phyloP scores from a whole-genome alignment of 2,797 vertebrate species.

The Tapirus indicus region DNA sequence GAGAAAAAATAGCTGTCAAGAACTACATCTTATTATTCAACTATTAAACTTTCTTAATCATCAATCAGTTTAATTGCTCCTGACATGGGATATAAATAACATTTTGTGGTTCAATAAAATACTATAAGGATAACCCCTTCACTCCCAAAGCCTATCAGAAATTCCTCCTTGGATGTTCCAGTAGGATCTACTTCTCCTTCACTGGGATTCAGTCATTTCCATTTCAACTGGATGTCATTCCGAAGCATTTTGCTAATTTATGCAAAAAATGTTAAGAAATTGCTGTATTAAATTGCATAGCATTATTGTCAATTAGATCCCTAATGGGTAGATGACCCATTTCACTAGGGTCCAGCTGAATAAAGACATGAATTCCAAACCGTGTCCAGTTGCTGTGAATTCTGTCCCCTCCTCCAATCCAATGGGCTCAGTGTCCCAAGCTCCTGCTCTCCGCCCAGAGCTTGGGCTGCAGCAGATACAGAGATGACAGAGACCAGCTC shows the following conservation, averaged over 20 bases:
- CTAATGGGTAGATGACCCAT: neutral
- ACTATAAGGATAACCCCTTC: conserved; percentile 72
- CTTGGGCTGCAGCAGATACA: neutral
- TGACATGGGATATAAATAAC: conserved; percentile 82
- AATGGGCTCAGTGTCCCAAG: rapidly evolving
- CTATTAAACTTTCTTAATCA: conserved; percentile 84
- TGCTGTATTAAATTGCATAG: rapidly evolving
- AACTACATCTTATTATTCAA: conserved; percentile 83
- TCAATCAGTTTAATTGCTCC: conserved; percentile 84
- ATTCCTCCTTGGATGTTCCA: neutral
- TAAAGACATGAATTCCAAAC: rapidly evolving
- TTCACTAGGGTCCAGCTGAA: neutral
- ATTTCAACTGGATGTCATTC: neutral
- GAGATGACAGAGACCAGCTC: rapidly evolving
- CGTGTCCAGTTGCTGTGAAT: rapidly evolving
- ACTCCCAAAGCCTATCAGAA: neutral
- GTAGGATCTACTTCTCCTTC: neutral
- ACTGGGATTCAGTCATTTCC: neutral
- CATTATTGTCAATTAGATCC: neutral
- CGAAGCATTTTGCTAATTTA: neutral
- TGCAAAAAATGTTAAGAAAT: neutral
- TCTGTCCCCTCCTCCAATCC: rapidly evolving
- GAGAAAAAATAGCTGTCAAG: conserved; percentile 79
- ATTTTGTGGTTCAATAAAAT: conserved; percentile 73
- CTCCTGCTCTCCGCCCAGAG: neutral